Conservation (phyloP, 64 coral and sea anemone species). For the Platygyra sinensis region DNA sequence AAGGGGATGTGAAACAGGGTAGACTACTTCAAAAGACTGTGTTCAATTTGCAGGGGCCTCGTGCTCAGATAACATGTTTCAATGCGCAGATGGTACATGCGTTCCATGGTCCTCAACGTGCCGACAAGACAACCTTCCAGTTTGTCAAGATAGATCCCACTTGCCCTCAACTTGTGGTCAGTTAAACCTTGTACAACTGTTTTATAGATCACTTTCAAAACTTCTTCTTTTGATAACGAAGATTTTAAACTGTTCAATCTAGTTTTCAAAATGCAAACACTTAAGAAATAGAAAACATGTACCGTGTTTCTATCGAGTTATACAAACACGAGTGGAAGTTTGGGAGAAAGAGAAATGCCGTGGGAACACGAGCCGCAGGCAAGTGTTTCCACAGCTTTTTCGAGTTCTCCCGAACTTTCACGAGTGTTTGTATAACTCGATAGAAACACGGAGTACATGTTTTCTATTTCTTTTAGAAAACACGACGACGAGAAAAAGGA, state of each 20-base stretch:
- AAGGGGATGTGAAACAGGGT: neutral
- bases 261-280: no score
- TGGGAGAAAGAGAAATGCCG: no score
- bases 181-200: neutral
- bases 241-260: neutral
- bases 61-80: conserved; percentile 4
- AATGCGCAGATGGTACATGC: conserved; percentile 50
- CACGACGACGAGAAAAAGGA: no score
- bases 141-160: conserved; percentile 48
- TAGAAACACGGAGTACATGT: no score
- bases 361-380: no score
- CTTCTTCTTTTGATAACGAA: neutral
- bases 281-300: no score
- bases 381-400: no score
- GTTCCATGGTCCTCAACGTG: conserved; percentile 40
- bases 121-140: neutral
- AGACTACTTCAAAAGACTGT: neutral
- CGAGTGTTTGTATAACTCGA: no score
- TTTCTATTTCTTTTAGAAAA: no score
- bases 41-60: neutral
- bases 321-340: no score
- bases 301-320: no score
- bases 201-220: neutral
- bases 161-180: conserved; percentile 39
- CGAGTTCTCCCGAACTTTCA: no score